Evolutionary conservation across 1,140 invertebrate species (phyloP).

Genomic region (Whitmania pigra): DNA sequence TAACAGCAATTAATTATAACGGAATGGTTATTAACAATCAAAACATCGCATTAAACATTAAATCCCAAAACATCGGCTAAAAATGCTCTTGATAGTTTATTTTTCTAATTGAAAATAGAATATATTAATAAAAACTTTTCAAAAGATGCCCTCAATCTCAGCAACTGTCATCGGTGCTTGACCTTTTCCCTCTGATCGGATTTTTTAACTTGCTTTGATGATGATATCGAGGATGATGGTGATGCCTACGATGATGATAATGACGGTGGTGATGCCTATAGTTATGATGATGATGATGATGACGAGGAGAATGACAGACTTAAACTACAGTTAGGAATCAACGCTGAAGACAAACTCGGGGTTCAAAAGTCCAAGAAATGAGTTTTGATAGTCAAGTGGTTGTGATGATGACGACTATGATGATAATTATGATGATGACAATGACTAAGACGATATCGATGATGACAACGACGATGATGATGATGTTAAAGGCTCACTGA

Average conservation of each 20-base stretch:
- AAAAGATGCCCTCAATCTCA: background rate
- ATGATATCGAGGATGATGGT: conserved; percentile 2
- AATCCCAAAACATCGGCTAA: background rate
- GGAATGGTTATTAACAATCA: too few species aligned
- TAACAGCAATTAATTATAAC: too few species aligned
- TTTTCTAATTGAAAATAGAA: background rate
- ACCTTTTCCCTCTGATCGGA: background rate
- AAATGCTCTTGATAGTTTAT: background rate
- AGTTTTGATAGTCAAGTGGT: background rate
- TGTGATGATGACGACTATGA: background rate
- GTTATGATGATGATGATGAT: background rate
- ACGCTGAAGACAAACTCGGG: background rate
- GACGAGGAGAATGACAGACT: background rate
- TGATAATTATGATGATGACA: background rate
- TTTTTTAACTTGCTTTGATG: background rate
- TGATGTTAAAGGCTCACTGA: background rate
- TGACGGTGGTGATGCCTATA: background rate
- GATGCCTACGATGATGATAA: background rate
- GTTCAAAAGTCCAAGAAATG: background rate
- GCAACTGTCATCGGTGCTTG: background rate
- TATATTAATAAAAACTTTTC: background rate
- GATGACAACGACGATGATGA: conserved; percentile 10
- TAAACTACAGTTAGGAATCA: background rate
- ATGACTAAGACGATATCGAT: background rate
- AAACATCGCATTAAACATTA: too few species aligned